phyloP scores from a whole-genome alignment of 2,888 invertebrate species.

The Eristalis tenax region DNA sequence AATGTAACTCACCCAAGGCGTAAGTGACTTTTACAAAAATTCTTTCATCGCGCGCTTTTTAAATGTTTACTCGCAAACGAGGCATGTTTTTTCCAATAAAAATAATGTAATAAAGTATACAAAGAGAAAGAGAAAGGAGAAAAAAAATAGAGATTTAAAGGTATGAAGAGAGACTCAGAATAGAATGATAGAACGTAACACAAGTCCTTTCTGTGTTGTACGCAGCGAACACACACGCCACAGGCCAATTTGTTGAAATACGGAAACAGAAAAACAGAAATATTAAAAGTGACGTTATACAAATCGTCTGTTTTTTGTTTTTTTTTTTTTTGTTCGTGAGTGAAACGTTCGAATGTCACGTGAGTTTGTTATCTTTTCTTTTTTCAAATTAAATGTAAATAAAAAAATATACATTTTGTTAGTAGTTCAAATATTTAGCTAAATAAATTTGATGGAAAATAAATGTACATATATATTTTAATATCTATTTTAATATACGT shows the following conservation, averaged over 20 bases:
- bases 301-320: slow-evolving; percentile 41
- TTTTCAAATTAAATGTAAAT: slow-evolving; percentile 39
- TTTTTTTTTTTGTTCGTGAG: neutral
- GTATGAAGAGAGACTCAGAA: slow-evolving; percentile 41
- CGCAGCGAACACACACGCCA: slow-evolving; percentile 55
- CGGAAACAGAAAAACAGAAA: slow-evolving; percentile 18
- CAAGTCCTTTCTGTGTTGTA: slow-evolving; percentile 26
- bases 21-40: slow-evolving; percentile 52
- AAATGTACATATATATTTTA: slow-evolving; percentile 35
- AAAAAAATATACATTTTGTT: slow-evolving; percentile 39
- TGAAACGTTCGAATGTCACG: neutral
- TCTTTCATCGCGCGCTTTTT: slow-evolving; percentile 52
- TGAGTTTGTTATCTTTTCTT: slow-evolving; percentile 9
- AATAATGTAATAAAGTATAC: neutral
- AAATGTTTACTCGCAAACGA: slow-evolving; percentile 65
- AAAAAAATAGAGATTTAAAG: slow-evolving; percentile 39
- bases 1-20: slow-evolving; percentile 63
- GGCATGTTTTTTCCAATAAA: slow-evolving; percentile 54
- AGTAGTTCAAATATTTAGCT: slow-evolving; percentile 60
- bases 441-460: slow-evolving; percentile 65
- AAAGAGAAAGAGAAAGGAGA: slow-evolving; percentile 53
- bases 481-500: slow-evolving; percentile 25
- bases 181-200: slow-evolving; percentile 17
- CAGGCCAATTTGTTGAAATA: slow-evolving; percentile 27
- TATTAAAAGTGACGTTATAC: slow-evolving; percentile 66